Evolutionary conservation across 2,113 vertebrate genomes (phyloP).

Genomic region (Meriones unguiculatus): DNA sequence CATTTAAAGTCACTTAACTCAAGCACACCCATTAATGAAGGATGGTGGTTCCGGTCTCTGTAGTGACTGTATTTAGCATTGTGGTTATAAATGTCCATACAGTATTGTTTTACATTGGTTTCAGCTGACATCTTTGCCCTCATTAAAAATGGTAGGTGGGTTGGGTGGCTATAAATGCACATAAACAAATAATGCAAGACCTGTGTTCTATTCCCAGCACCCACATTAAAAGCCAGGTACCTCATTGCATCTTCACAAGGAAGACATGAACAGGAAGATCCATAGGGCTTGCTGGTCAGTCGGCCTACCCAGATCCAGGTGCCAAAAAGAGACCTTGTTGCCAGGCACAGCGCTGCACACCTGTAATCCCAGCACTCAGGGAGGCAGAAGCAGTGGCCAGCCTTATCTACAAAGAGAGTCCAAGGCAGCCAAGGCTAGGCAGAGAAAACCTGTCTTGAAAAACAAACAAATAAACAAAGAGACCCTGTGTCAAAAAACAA

Average conservation of each 20-base stretch:
- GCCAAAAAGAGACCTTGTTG: neutral
- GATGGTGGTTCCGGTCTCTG: neutral
- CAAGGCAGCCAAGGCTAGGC: too few species aligned
- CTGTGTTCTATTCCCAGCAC: neutral
- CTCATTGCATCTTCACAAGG: too few species aligned
- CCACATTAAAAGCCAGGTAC: neutral
- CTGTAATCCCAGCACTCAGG: too few species aligned
- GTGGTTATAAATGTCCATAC: neutral
- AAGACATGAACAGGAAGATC: neutral
- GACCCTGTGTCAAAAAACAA: neutral
- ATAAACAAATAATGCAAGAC: neutral
- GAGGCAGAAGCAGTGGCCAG: too few species aligned
- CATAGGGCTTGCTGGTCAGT: neutral
- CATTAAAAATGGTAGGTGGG: neutral
- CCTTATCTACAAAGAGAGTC: too few species aligned
- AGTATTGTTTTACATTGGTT: neutral
- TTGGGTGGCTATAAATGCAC: neutral
- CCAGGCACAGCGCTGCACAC: too few species aligned
- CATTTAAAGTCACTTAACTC: neutral
- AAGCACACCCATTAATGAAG: neutral
- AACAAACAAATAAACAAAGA: neutral
- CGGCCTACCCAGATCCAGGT: neutral
- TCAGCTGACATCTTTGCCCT: neutral
- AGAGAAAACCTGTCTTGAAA: too few species aligned
- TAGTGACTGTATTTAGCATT: neutral